Conservation (phyloP, 2,113 vertebrate genomes). For the Penelope pileata region DNA sequence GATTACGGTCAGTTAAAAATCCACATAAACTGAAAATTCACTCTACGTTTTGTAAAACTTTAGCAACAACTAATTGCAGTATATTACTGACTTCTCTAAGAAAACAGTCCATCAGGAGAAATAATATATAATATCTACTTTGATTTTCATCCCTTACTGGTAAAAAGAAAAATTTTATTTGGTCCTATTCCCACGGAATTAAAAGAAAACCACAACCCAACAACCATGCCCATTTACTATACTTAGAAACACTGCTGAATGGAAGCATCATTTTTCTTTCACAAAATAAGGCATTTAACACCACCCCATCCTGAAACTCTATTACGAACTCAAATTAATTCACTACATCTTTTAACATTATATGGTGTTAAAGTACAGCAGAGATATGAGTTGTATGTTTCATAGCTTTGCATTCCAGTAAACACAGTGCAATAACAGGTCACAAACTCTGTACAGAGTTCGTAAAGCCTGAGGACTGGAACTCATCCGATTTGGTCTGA, state of each 20-base stretch:
- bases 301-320: conserved; percentile 33
- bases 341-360: not conserved
- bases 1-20: not conserved
- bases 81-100: not conserved
- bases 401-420: not conserved
- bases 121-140: not conserved
- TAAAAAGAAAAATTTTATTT: not conserved
- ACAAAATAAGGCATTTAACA: conserved; percentile 47
- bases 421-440: not conserved
- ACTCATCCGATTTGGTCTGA: not conserved
- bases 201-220: not conserved
- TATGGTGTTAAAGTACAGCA: not conserved
- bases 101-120: not conserved
- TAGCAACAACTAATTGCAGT: not conserved
- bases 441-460: not conserved
- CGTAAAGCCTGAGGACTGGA: not conserved
- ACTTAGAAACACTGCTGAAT: not conserved
- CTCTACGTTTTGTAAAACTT: not conserved
- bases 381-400: not conserved
- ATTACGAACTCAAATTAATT: not conserved
- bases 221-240: not conserved
- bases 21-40: not conserved
- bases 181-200: not conserved
- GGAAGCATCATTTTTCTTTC: not conserved
- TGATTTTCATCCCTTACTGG: not conserved